Base-by-base conservation (phyloP, 2,113 vertebrate genomes). In the Rhineura floridana region DNA sequence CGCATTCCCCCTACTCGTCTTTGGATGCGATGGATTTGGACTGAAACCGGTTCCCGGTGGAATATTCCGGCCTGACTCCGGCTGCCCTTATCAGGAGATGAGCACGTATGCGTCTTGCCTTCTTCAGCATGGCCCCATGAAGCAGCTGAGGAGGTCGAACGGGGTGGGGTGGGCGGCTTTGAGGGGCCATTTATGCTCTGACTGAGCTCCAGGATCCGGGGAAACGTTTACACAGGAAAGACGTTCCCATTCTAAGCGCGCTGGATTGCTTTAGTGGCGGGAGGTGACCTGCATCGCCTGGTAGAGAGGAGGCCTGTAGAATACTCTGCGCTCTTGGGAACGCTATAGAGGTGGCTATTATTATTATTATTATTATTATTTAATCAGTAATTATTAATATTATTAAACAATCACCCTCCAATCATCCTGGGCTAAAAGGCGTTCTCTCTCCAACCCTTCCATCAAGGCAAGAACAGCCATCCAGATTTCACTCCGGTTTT, bases 401-500 rank as follows among this genome's bases (percentile, higher is more conserved):
- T 12, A 33, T 33, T 25, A 15, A 81, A 33, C 28, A 15, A 44
- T 59, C 80, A 0, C 44, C 63, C n/a, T 36, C 33, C 12, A 1
- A 17, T 36, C 52, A 6, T 21, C 5, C 9, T 42, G 36, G 3
- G 2, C 30, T 11, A 8, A 28, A n/a, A n/a, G 25, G 36, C 59
- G 52, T 59, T 30, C 42, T 28, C 55, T 82, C 39, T 83, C 59
- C 33, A 19, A 65, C 28, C 15, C 17, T 21, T 46, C 39, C 39
- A 30, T n/a, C 42, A 33, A n/a, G n/a, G n/a, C n/a, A 11, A 62
- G 13, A 33, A 13, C 62, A 46, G 55, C 2, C 4, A 19, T 69
- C 63, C 81, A 50, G 81, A 80, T 72, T 87, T 93, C 86, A 88
- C 85, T 85, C 87, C 11, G 12, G 90, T 89, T 91, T 87, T 88